A percentile compares a stretch with the other conserved stretches of the same genome.
Conservation (phyloP, 2,888 invertebrate genomes). For the Mesorhabditis sp. region DNA sequence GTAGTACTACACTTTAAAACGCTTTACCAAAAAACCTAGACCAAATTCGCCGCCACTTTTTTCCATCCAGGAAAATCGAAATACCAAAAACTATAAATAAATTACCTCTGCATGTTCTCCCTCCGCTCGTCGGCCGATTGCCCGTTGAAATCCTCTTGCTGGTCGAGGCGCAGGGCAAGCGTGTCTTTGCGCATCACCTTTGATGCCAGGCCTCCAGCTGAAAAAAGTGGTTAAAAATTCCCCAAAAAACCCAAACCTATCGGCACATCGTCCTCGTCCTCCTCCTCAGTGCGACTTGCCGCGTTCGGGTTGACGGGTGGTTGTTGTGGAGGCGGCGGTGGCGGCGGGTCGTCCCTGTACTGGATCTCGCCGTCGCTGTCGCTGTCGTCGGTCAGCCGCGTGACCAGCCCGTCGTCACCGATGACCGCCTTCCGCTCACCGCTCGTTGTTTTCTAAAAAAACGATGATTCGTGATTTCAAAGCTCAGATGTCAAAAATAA, state of each 20-base stretch:
- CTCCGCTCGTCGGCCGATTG: conserved; percentile 46
- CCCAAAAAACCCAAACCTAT: neutral
- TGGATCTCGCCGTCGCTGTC: conserved; percentile 45
- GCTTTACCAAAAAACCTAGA: too few relatives aligned
- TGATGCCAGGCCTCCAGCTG: conserved; percentile 23
- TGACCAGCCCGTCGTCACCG: conserved; percentile 17
- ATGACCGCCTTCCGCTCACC: neutral
- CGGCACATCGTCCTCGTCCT: conserved; percentile 20
- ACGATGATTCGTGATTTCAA: too few relatives aligned
- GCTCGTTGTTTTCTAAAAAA: neutral
- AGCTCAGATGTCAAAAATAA: too few relatives aligned
- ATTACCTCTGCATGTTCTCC: conserved; percentile 46
- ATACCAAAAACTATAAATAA: conserved; percentile 14
- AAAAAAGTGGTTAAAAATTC: neutral
- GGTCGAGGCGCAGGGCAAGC: conserved; percentile 70
- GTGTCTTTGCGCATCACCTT: conserved; percentile 75
- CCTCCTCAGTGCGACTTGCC: conserved; percentile 19
- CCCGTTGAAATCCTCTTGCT: conserved; percentile 35
- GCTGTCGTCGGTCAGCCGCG: conserved; percentile 37
- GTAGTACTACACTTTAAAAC: too few relatives aligned
- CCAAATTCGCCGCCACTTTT: too few relatives aligned
- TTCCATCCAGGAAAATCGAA: too few relatives aligned
- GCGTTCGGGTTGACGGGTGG: conserved; percentile 13
- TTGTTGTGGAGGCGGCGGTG: conserved; percentile 13
- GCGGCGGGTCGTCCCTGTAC: conserved; percentile 33